Base-by-base conservation (phyloP, 37 sponge, comb jelly and placozoan genomes). In the Halisarca cf. caerulea region DNA sequence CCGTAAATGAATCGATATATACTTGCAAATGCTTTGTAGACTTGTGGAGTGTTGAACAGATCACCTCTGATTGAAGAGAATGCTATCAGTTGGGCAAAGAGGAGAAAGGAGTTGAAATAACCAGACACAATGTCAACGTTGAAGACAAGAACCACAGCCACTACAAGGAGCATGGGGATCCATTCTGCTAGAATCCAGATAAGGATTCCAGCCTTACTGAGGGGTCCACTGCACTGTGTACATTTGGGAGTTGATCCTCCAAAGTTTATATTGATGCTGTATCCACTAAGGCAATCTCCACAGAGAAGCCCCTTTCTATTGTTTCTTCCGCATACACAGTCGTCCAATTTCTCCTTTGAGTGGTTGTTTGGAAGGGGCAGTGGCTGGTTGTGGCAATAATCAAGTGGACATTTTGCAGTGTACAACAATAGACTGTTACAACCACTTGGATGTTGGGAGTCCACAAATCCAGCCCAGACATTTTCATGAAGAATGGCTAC, bases 1-100 rank as follows among this genome's bases (percentile, higher is more conserved):
- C 60, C 60, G 25, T 59, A 59, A n/a, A 59, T n/a, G 25, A 59
- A 59, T 59, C 60, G 60, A 6, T 59, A 59, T 59, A 59, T 59
- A n/a, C 9, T 59, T n/a, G 25, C 60, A 59, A 59, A 59, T 59
- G 60, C 60, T 28, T 59, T 59, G 60, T 59, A 27, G 27, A 59
- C 60, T 7, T n/a, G 60, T 59, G 27, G 27, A n/a, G 25, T 28
- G 3, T 59, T 27, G 25, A 6, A n/a, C n/a, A n/a, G n/a, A 59
- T 59, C 60, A 59, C 60, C 9, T 59, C 60, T 59, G 9, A 59
- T 59, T 3, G 60, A 27, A 27, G 60, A 59, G n/a, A n/a, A n/a
- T n/a, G n/a, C n/a, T n/a, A n/a, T n/a, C n/a, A n/a, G n/a, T n/a
- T n/a, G n/a, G n/a, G 60, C 60, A 6, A 59, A 59, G 27, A 59